Evolutionary conservation across 2,113 vertebrate genomes (phyloP), one percentile per base, ranked within the genome.

Genomic region (Mesembrinibis cayennensis): DNA sequence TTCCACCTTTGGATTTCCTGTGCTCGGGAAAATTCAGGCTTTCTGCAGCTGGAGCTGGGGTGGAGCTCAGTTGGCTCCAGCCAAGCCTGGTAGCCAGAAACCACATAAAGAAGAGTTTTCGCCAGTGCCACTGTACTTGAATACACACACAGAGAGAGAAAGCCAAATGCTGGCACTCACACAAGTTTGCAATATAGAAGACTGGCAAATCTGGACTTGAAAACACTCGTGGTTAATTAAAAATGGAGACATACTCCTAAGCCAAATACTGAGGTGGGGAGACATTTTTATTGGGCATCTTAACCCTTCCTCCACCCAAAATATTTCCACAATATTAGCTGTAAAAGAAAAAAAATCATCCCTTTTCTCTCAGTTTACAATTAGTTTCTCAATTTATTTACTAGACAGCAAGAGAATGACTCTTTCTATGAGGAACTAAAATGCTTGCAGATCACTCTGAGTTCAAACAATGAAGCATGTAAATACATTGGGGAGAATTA

Each of bases 391-490:
- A 47, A 76, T 79, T 90, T 91, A 30, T 95, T 85, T 82, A 59
- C 38, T 71, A 83, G 45, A 25, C 47, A 45, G 70, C 22, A 55
- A 71, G 53, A 66, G 50, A 93, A 87, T 38, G 7, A 53, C 10
- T 63, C 17, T 71, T 86, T 73, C 80, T 77, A 18, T 7, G 25
- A 78, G 36, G 53, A 92, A 26, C 30, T 94, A 78, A 91, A 94
- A 87, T 52, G 50, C n/a, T 91, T 89, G 61, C 59, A 91, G 65
- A 89, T 89, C 30, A 65, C n/a, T 18, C 45, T 34, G 56, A 94
- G 84, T 87, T 96, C 93, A 94, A 89, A 94, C 52, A 69, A 89
- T 84, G 70, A 45, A 86, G 71, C 92, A 88, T 38, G 18, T 55
- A 96, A 95, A 85, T n/a, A 76, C 36, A 61, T 14, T 34, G 47